Evolutionary conservation across 1,140 invertebrate species (phyloP).

Genomic region (Drosophila ohnishii): DNA sequence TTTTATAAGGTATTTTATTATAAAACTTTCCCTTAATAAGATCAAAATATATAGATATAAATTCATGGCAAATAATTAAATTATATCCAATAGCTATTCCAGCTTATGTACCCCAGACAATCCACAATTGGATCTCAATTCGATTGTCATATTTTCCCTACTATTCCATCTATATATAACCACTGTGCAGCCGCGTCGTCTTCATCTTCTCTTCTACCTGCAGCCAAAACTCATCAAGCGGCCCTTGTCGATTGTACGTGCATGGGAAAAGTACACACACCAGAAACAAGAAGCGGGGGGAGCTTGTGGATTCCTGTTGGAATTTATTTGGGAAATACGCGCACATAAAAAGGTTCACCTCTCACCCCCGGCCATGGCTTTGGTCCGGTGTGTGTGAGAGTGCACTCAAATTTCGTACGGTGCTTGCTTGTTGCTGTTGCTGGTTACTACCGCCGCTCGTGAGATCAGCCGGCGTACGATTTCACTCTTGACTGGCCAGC

Average conservation of each 20-base stretch:
- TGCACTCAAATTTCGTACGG: constrained; percentile 81
- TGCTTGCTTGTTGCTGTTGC: constrained; percentile 48
- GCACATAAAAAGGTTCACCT: constrained; percentile 62
- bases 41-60: not conserved
- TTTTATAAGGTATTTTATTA: not conserved
- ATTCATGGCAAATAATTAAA: not conserved
- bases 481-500: constrained; percentile 78
- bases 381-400: constrained; percentile 63
- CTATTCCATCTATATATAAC: not conserved
- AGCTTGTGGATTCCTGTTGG: constrained; percentile 79
- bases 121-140: not conserved
- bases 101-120: not conserved
- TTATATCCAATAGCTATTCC: not conserved
- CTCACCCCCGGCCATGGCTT: constrained; percentile 20
- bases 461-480: constrained; percentile 78
- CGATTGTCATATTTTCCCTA: not conserved
- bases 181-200: constrained; percentile 55
- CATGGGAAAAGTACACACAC: constrained; percentile 81
- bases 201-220: constrained; percentile 76
- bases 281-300: constrained; percentile 21
- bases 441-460: constrained; percentile 48
- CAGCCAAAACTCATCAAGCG: constrained; percentile 80
- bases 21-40: too few species aligned
- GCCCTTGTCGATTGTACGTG: constrained; percentile 81
- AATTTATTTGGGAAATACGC: constrained; percentile 81